Evolutionary conservation across 2,113 vertebrate species (phyloP).

Genomic region (Hemiscyllium ocellatum): DNA sequence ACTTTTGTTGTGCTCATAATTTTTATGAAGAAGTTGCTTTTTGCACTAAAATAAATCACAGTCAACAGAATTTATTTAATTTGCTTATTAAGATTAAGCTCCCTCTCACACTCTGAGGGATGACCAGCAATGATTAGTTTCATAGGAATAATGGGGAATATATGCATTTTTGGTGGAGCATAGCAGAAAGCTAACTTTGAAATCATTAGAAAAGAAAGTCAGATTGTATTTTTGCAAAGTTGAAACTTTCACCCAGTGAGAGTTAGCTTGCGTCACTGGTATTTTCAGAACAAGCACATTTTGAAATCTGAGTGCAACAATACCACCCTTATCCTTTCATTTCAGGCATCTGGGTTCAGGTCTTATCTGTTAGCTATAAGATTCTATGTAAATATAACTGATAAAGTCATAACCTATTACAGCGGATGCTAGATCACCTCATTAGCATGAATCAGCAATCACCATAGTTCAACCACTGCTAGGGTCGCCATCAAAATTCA

Average conservation of each 20-base stretch:
- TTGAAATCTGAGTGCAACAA: neutral
- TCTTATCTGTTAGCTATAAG: neutral
- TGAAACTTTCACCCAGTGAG: neutral
- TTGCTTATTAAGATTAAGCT: neutral
- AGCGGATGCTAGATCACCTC: neutral
- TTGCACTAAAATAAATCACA: neutral
- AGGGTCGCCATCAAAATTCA: too few species aligned
- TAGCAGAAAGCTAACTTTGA: neutral
- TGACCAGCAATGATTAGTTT: neutral
- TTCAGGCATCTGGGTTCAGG: neutral
- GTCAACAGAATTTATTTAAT: conserved; percentile 15
- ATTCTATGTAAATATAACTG: neutral
- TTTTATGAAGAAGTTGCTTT: neutral
- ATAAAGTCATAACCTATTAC: neutral
- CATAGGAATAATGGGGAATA: neutral
- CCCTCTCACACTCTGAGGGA: neutral
- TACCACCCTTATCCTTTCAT: neutral
- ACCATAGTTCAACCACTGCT: neutral
- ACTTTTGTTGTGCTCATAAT: neutral
- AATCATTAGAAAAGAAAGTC: neutral
- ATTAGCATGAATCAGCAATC: neutral
- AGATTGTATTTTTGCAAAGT: neutral
- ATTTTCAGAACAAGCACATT: neutral
- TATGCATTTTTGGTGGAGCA: neutral
- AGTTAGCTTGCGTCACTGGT: neutral